phyloP scores from a whole-genome alignment of 1,140 invertebrate species.

The Meloidogyne floridensis region DNA sequence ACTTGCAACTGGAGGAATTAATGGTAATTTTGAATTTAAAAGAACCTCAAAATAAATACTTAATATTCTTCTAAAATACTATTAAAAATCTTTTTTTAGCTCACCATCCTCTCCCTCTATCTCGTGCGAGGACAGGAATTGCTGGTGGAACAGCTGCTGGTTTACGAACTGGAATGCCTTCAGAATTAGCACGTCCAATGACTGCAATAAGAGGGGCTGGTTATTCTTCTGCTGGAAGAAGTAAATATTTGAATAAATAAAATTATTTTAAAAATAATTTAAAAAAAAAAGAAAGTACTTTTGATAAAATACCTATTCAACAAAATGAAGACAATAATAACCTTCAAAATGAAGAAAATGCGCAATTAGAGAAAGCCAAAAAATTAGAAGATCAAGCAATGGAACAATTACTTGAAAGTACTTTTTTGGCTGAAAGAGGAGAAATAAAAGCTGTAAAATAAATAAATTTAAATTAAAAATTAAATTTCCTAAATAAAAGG shows the following conservation, averaged over 20 bases:
- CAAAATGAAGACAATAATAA: conserved; percentile 25
- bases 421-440: conserved; percentile 72
- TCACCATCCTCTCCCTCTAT: not conserved
- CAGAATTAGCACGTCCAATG: conserved; percentile 76
- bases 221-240: conserved; percentile 76
- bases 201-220: conserved; percentile 92
- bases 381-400: conserved; percentile 80
- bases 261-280: not conserved
- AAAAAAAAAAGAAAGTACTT: conserved; percentile 69
- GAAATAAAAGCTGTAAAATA: conserved; percentile 69
- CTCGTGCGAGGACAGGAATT: conserved; percentile 20
- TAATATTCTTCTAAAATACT: not conserved
- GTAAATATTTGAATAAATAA: conserved; percentile 52
- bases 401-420: conserved; percentile 81
- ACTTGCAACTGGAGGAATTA: not conserved
- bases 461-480: conserved; percentile 25
- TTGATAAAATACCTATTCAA: conserved; percentile 75
- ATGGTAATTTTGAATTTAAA: not conserved
- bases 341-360: conserved; percentile 14
- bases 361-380: conserved; percentile 76
- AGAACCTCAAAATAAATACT: too few relatives aligned
- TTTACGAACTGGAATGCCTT: conserved; percentile 17
- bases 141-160: conserved; percentile 24
- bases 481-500: conserved; percentile 69
- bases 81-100: not conserved